These are phyloP conservation scores for Acanthiza pusilla DNA, from an alignment of 2,797 vertebrate genomes.

Conservation along the genomic window DNA sequence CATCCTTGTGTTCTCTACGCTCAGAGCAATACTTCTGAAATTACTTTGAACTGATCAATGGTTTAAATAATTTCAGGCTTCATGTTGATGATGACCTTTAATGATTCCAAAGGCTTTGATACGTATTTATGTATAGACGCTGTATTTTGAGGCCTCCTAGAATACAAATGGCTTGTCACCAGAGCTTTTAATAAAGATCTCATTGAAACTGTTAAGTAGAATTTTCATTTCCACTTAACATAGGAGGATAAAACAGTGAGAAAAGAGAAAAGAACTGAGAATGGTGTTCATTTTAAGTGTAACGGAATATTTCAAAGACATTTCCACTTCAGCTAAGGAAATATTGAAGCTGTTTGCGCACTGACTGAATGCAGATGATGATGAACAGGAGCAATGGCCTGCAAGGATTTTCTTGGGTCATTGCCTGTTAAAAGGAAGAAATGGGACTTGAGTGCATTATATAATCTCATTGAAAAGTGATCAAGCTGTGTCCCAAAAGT, in stretches of 20 bases:
- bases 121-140: fast-evolving
- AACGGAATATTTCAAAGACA: not conserved
- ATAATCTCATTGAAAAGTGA: conserved; percentile 9
- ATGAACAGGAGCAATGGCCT: not conserved
- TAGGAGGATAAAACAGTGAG: not conserved
- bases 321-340: not conserved
- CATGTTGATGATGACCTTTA: not conserved
- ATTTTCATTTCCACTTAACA: not conserved
- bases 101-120: not conserved
- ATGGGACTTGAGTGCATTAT: not conserved
- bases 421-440: not conserved
- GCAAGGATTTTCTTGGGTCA: conserved; percentile 2
- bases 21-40: not conserved
- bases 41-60: not conserved
- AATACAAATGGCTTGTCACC: not conserved
- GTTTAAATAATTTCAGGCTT: not conserved
- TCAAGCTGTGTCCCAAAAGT: not conserved
- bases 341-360: not conserved
- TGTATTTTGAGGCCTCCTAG: not conserved
- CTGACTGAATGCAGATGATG: not conserved
- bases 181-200: not conserved
- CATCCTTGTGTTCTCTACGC: not conserved
- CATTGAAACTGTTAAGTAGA: not conserved
- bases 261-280: not conserved
- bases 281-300: not conserved